Base-by-base conservation (phyloP, 1,140 invertebrate species). In the Nasonia vitripennis region DNA sequence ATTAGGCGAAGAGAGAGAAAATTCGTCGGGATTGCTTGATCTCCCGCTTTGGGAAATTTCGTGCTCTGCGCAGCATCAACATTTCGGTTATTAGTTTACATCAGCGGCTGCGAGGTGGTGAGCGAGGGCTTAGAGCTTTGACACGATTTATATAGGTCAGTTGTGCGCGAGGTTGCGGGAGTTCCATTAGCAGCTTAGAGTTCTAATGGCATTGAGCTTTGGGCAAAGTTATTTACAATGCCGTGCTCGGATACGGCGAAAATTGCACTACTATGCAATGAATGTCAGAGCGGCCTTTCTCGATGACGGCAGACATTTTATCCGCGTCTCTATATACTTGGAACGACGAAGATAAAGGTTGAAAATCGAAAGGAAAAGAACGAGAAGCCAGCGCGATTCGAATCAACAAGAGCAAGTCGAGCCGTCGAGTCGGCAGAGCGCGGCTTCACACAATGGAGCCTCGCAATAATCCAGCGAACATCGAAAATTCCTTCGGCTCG, bases 61-160 rank as follows among this genome's bases (percentile, higher is more conserved):
- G 2, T 80, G 31, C 20, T 80, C 37, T 12, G 20, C 45, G 27
- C 31, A 41, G 0, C 78, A 80, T 41, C 31, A 80, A 80, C 55
- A 68, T 68, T 68, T 68, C 31, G 45, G 23, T 80, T 80, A 80
- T 80, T 80, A 80, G 55, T 68, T 80, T 80, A 62, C 20, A 62
- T n/a, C 5, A 62, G 55, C 20, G 55, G 55, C 55, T 62, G 17
- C 17, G 17, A 62, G 55, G 20, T 6, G 55, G 17, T 62, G 55
- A 62, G 17, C 20, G 20, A 62, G 51, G 51, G 55, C 55, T 62
- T 62, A 62, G 55, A 62, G 55, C 55, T 77, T 48, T 23, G 12
- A 48, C 17, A 77, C 20, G 45, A 48, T 77, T 37, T 77, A n/a
- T 77, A 77, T 77, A 77, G 37, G 74, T 77, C 37, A 77, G 37